Evolutionary conservation across 2,888 invertebrate species (phyloP).

Genomic region (Peribatodes rhomboidaria): DNA sequence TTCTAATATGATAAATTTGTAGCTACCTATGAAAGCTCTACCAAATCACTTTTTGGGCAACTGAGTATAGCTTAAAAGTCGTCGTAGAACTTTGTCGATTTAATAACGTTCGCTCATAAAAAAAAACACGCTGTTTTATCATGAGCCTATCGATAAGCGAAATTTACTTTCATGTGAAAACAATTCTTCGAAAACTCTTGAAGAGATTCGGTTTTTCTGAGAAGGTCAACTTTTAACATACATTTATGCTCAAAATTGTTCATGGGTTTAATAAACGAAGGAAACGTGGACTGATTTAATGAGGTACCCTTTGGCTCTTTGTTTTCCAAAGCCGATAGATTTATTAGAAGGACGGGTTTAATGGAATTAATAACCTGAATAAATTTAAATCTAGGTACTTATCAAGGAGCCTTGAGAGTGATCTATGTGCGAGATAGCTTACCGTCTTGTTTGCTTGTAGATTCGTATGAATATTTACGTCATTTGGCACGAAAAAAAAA

Average conservation of each 20-base stretch:
- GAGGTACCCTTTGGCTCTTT: conserved; percentile 48
- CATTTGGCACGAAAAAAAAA: neutral
- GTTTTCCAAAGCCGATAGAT: conserved; percentile 55
- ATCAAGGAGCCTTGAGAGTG: neutral
- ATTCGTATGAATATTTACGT: neutral
- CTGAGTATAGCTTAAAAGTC: no score
- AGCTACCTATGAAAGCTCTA: neutral
- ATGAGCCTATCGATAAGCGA: neutral
- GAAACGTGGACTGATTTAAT: conserved; percentile 43
- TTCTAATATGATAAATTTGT: no score
- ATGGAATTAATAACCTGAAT: conserved; percentile 55
- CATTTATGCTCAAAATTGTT: conserved; percentile 43
- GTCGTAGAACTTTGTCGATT: no score
- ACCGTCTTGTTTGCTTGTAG: neutral
- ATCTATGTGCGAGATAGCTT: neutral
- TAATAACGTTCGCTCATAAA: neutral
- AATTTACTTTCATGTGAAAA: neutral
- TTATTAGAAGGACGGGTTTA: conserved; percentile 49
- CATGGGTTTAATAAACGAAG: conserved; percentile 18
- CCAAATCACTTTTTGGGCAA: neutral
- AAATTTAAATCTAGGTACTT: conserved; percentile 39
- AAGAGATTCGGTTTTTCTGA: neutral
- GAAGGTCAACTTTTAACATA: conserved; percentile 1
- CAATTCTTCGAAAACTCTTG: neutral
- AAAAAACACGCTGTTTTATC: neutral